phyloP scores from a whole-genome alignment of 1,140 invertebrate genomes.

The Armadillidium nasatum region DNA sequence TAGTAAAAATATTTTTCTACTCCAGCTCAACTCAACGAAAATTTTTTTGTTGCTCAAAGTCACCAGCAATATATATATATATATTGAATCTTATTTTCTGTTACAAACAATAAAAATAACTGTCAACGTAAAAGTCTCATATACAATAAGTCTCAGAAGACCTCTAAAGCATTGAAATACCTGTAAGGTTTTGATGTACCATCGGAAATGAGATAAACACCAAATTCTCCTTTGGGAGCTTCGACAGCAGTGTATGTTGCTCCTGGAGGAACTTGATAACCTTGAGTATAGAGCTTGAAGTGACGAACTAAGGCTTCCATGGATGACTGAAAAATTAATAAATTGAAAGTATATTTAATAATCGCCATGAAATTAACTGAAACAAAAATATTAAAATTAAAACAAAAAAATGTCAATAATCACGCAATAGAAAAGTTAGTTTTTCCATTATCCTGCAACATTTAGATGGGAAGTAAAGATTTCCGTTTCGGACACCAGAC shows the following conservation, averaged over 20 bases:
- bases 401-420: too few relatives aligned
- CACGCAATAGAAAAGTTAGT: too few relatives aligned
- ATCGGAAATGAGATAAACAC: conserved; percentile 95
- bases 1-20: not conserved
- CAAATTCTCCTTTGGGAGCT: conserved; percentile 97
- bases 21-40: not conserved
- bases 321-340: conserved; percentile 61
- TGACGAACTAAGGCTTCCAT: conserved; percentile 99
- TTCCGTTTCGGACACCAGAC: too few relatives aligned
- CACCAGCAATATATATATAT: too few relatives aligned
- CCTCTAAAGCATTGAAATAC: not conserved
- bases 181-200: conserved; percentile 90
- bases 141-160: too few relatives aligned
- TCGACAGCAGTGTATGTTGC: conserved; percentile 91
- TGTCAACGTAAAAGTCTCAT: not conserved
- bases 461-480: too few relatives aligned
- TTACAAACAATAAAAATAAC: not conserved
- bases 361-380: too few relatives aligned
- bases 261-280: conserved; percentile 92
- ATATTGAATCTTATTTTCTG: not conserved
- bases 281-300: conserved; percentile 96
- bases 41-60: too few relatives aligned
- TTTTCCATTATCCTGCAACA: too few relatives aligned
- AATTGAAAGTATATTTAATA: not conserved
- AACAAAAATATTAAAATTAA: too few relatives aligned